These are phyloP conservation scores for Sinonovacula constricta DNA, from an alignment of 1,140 invertebrate genomes.

Conservation along the genomic window DNA sequence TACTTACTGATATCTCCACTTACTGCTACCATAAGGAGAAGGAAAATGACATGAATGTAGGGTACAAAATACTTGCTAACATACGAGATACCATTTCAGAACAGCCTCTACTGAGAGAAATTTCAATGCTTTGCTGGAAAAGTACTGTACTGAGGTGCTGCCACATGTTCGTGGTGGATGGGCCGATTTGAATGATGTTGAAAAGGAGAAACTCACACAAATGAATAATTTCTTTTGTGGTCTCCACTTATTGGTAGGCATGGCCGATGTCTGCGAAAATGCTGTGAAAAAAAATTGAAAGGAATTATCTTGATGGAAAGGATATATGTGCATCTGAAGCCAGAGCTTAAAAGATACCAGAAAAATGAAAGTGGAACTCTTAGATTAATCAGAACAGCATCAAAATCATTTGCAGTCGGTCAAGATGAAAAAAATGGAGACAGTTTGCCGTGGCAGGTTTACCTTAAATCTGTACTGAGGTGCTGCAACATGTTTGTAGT, in stretches of 20 bases:
- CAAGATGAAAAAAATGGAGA: too few species aligned
- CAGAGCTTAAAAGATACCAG: too few species aligned
- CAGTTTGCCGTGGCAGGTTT: too few species aligned
- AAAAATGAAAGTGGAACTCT: too few species aligned
- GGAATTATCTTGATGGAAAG: slow-evolving; percentile 14
- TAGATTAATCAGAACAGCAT: too few species aligned
- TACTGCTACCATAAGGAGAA: slow-evolving; percentile 4
- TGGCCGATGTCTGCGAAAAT: slow-evolving; percentile 38
- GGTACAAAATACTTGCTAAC: slow-evolving; percentile 20
- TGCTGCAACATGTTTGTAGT: too few species aligned
- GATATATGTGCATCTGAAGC: too few species aligned
- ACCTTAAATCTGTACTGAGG: too few species aligned
- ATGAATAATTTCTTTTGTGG: slow-evolving; percentile 21
- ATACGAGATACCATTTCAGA: slow-evolving; percentile 28
- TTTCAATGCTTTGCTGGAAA: slow-evolving; percentile 30
- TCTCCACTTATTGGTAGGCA: slow-evolving; percentile 35
- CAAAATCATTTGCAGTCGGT: too few species aligned
- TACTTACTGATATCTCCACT: slow-evolving; percentile 18
- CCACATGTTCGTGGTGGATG: slow-evolving; percentile 16
- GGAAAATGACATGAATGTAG: slow-evolving; percentile 2
- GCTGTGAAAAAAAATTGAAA: slow-evolving; percentile 39
- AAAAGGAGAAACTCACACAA: not conserved
- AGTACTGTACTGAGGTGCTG: slow-evolving; percentile 24
- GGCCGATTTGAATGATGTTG: slow-evolving; percentile 10
- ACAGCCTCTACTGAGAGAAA: slow-evolving; percentile 29